Base-by-base conservation (phyloP, 1,140 invertebrate genomes). In the Pentalonia nigronervosa region DNA sequence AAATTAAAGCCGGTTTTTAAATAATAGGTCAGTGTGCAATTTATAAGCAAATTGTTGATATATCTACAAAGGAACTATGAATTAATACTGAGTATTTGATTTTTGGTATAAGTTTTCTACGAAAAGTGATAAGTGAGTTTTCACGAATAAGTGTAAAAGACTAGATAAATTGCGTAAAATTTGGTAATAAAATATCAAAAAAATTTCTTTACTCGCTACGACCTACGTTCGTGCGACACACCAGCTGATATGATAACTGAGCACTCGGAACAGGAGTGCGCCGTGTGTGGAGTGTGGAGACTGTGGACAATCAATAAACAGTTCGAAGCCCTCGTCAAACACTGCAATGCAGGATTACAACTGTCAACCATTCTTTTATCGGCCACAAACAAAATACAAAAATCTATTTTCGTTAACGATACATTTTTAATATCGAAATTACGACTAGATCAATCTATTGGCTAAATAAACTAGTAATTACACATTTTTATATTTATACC, bases 211-310 rank as follows among this genome's bases (percentile, higher is more conserved):
- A 83, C 1, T 21, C 30, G 17, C 17, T 9, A 50, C 30, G 17
- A 36, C 30, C 17, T 9, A 50, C 30, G 17, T 88, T 48, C 7
- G 53, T 1, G 20, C 17, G 20, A 88, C n/a, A 50, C 34, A 88
- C 60, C 89, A 90, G 56, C 89, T 90, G 53, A 90, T 90, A 90
- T 67, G 89, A 90, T 90, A 90, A 90, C 89, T 67, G 23, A 23
- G 25, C 14, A 25, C 41, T 41, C 41, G 1, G 41, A 41, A 4
- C 41, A 41, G 41, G 41, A 41, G 41, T 41, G 41, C 4, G 41
- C 41, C 41, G 41, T 41, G 41, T n/a, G n/a, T n/a, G n/a, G n/a
- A n/a, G n/a, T n/a, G n/a, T n/a, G n/a, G n/a, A n/a, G n/a, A n/a
- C n/a, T n/a, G 25, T 48, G 30, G n/a, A 53, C 47, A 56, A 90